Evolutionary conservation across 2,888 invertebrate species (phyloP), one percentile per base, ranked within the genome.

Genomic region (Hyposoter didymator): DNA sequence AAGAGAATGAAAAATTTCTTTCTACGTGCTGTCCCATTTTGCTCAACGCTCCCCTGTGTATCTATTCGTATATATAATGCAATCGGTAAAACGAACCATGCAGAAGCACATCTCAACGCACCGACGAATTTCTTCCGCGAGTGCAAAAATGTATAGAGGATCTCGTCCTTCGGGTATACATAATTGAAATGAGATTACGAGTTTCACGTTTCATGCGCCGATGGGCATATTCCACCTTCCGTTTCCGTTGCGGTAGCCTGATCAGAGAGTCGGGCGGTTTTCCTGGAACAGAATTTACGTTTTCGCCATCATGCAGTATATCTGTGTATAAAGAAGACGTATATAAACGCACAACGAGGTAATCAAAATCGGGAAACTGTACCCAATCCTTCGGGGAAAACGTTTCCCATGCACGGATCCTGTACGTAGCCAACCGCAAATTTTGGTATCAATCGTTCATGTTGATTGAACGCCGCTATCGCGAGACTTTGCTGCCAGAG

Each of bases 171-270:
- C 28, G 72, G 80, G 73, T 72, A 64, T 80, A 78, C 89, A 90
- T 91, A 92, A 92, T 92, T 92, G 92, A 91, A 91, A 90, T 90
- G 88, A 76, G 72, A 88, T 92, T 91, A 88, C 88, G 88, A 82
- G 70, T 79, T 88, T 88, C 87, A 88, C 85, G 89, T 91, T 92
- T 91, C 90, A 91, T 87, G 91, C 88, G 82, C 87, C 89, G 87
- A 79, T 90, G 89, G 84, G 64, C 88, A 67, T 70, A 80, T 80
- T 80, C 83, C 87, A 62, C 78, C 88, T 89, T 88, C 87, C 90
- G 86, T 83, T 85, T 82, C 89, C 88, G 88, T 88, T 85, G 88
- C 88, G 88, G 90, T 86, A 87, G 87, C 83, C 89, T 76, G 87
- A 87, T 88, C 84, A 87, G 78, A 86, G 79, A 83, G 82, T 88